These are phyloP conservation scores for Melinaea marsaeus DNA, from an alignment of 2,888 invertebrate species.

Conservation along the genomic window DNA sequence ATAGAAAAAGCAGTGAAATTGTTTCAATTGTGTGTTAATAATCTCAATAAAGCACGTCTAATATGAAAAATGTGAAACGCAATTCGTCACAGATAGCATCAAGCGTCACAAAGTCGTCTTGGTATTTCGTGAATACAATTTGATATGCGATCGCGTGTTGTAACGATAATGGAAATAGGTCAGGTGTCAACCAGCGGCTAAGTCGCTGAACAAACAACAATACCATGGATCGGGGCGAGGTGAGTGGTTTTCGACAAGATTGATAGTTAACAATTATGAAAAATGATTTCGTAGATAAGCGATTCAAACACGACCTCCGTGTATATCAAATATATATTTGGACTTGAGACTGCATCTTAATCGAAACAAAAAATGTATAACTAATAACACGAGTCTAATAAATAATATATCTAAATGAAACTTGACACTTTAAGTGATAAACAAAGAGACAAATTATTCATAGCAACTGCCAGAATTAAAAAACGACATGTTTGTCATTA, in stretches of 20 bases:
- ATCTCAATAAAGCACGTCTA: neutral
- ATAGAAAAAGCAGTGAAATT: neutral
- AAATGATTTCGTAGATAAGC: conserved; percentile 55
- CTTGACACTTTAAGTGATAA: conserved; percentile 23
- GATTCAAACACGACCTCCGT: conserved; percentile 9
- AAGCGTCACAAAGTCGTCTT: conserved; percentile 13
- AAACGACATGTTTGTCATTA: conserved; percentile 25
- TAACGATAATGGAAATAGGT: conserved; percentile 47
- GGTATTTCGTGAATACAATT: conserved; percentile 37
- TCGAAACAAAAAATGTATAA: neutral
- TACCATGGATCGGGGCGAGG: conserved; percentile 54
- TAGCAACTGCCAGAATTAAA: conserved; percentile 29
- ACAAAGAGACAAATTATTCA: conserved; percentile 28
- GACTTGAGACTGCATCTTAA: neutral
- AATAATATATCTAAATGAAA: conserved; percentile 1
- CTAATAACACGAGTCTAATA: neutral
- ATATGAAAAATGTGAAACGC: conserved; percentile 12
- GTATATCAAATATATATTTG: conserved; percentile 8
- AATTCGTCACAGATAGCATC: conserved; percentile 26
- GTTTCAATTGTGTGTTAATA: neutral
- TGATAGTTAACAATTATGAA: conserved; percentile 73
- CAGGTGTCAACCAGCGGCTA: conserved; percentile 41
- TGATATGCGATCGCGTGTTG: conserved; percentile 52
- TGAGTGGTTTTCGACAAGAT: conserved; percentile 72
- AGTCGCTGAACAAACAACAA: conserved; percentile 66